Evolutionary conservation across 2,888 invertebrate genomes (phyloP), one percentile per base, ranked within the genome.

Genomic region (Fragum whitleyi): DNA sequence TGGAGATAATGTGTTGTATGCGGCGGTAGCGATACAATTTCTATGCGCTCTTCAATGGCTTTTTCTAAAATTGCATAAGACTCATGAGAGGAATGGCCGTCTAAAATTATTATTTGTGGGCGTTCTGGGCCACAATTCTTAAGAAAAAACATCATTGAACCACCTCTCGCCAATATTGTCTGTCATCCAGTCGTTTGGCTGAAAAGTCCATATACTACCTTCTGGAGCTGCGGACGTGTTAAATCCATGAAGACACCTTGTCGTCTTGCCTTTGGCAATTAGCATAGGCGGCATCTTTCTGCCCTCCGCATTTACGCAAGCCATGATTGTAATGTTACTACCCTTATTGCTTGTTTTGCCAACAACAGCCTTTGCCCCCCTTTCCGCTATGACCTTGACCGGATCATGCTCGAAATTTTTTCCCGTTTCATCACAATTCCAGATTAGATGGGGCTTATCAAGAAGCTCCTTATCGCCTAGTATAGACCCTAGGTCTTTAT

Each of bases 221-320:
- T 16, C 19, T n/a, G 87, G 86, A 0, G 79, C 79, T 9, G 83
- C 75, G 2, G 32, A n/a, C 0, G 79, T 82, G 11, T 83, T 81
- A 53, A 85, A 83, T 0, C 77, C 78, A 28, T 85, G 84, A 11
- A 88, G 53, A 0, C 74, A 75, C 42, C 36, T 74, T 2, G 62
- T 9, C 2, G 86, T 87, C 68, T 87, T 86, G 11, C 87, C 87
- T 59, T 86, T 87, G 0, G 78, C 83, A 19, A 86, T 81, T 6
- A 84, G 61, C 14, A 86, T 11, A 19, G 86, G 83, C 1, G 85
- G 79, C 83, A 88, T 87, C 28, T 28, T 51, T 29, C 14, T 51
- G 6, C 16, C 84, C 85, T 9, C 67, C 70, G 16, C 82, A 81
- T 53, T 83, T 85, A n/a, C 82, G 61, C 83, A 86, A 1, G 80